A percentile compares a stretch with the other conserved stretches of the same genome.
These are phyloP conservation scores for Crotalus viridis DNA, from an alignment of 2,113 vertebrate genomes.

Conservation along the genomic window DNA sequence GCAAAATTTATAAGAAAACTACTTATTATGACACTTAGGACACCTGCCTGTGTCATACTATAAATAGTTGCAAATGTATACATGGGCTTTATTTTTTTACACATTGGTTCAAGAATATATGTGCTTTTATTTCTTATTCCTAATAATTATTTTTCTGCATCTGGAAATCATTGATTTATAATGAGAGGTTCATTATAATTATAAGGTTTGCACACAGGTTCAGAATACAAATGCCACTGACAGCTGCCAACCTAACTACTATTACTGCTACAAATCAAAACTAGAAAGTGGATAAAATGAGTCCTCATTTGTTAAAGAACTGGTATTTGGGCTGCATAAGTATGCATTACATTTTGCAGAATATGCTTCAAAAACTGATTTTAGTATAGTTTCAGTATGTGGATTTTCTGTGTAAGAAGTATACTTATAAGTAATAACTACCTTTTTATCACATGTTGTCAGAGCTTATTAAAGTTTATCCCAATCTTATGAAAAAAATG, in stretches of 20 bases:
- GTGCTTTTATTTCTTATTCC: neutral
- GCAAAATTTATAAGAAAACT: conserved; percentile 51
- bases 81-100: neutral
- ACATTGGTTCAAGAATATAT: neutral
- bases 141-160: neutral
- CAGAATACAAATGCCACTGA: neutral
- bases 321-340: neutral
- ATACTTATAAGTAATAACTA: neutral
- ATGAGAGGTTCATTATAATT: neutral
- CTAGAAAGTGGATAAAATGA: conserved; percentile 3
- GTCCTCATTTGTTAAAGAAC: neutral
- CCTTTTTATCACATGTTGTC: neutral
- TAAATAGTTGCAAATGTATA: conserved; percentile 24
- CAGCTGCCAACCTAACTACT: conserved; percentile 8
- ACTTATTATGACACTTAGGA: conserved; percentile 38
- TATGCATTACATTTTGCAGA: neutral
- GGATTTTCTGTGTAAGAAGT: neutral
- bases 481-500: neutral
- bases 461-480: neutral
- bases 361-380: neutral
- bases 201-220: neutral
- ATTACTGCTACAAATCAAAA: neutral
- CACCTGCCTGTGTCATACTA: conserved; percentile 49
- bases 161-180: conserved; percentile 3
- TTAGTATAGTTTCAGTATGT: neutral